phyloP scores from a whole-genome alignment of 2,797 vertebrate genomes.

The Sebastes minor region DNA sequence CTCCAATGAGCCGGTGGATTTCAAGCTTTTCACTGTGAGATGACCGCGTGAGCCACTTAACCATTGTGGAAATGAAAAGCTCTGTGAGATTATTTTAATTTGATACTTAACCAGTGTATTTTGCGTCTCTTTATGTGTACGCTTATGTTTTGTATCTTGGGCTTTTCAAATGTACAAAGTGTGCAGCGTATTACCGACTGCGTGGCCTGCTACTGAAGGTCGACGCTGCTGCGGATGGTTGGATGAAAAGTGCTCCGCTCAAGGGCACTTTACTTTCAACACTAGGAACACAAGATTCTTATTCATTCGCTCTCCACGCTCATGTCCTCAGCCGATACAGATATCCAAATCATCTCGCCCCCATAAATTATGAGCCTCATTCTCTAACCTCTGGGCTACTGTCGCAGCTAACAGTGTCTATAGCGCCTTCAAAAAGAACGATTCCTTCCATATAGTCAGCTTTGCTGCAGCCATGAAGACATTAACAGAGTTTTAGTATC shows the following conservation, averaged over 20 bases:
- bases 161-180: background rate
- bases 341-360: background rate
- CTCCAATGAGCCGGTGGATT: background rate
- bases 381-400: background rate
- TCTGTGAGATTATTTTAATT: background rate
- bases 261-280: constrained; percentile 13
- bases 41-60: background rate
- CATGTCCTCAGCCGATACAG: background rate
- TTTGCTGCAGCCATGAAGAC: background rate
- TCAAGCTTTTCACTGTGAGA: background rate
- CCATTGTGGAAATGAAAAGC: background rate
- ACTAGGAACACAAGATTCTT: background rate
- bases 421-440: background rate
- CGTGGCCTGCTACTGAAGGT: constrained; percentile 2
- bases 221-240: background rate
- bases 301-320: constrained; percentile 18
- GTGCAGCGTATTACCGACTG: background rate
- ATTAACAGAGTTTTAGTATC: background rate
- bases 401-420: background rate
- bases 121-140: background rate
- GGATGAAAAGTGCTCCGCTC: background rate
- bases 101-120: background rate
- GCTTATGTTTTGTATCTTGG: background rate
- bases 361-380: background rate
- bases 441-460: background rate